Base-by-base conservation (phyloP, 1,140 invertebrate genomes). In the Hylyphantes graminicola region DNA sequence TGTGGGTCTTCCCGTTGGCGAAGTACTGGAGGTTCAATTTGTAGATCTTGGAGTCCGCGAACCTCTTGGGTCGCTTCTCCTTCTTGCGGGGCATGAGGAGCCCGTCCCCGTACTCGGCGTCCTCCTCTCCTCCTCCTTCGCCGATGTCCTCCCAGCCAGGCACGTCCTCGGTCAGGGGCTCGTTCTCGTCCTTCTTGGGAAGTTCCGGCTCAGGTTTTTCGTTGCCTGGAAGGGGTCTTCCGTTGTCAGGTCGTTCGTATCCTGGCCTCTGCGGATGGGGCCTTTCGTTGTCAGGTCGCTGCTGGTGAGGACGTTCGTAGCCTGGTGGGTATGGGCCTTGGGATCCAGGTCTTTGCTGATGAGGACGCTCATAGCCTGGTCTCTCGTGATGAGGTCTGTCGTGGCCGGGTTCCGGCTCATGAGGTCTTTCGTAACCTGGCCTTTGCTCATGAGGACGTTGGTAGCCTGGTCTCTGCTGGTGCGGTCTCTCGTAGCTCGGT, bases 61-160 rank as follows among this genome's bases (percentile, higher is more conserved):
- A 70, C 21, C 77, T 79, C 53, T 57, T 68, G 5, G 64, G 64
- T 8, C 77, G 55, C 35, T 35, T 35, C 35, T 35, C 35, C 35
- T 35, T 65, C 7, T 17, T 12, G 0, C 77, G 50, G 19, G 77
- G 77, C 10, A 57, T 51, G 12, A 79, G 67, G 64, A 79, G 48
- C 7, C 59, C 77, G 21, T 79, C 77, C 10, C 54, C 59, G 12
- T 68, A 3, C 5, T 54, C 54, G 8, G 50, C 70, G 15, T n/a
- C 19, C 7, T 63, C n/a, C 4, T 21, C n/a, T 17, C 57, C 65
- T 21, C 13, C 19, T 9, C 48, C 17, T 55, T 79, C 77, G 7
- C 77, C 77, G 59, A 79, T 79, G 13, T 79, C 77, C 13, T 79
- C 77, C 77, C 77, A 79, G 7, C n/a, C 19, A 8, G 61, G 64